These are phyloP conservation scores for Caligus rogercresseyi DNA, from an alignment of 1,140 invertebrate genomes.

Conservation along the genomic window DNA sequence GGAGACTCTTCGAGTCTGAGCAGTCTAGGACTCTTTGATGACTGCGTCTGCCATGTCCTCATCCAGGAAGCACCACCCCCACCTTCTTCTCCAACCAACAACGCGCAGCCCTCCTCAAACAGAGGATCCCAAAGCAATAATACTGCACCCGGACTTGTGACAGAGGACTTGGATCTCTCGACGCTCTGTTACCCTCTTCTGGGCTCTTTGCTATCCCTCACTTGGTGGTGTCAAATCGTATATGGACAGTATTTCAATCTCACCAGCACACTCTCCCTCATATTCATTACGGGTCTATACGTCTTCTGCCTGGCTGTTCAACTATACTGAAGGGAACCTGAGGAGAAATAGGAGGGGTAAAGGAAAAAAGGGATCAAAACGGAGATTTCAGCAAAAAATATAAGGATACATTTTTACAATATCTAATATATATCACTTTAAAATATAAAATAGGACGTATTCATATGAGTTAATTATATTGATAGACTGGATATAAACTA, in stretches of 20 bases:
- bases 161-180: constrained; percentile 9
- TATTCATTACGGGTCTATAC: constrained; percentile 8
- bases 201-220: constrained; percentile 2
- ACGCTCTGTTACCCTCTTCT: constrained; percentile 8
- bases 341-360: too few species aligned
- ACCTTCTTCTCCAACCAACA: background rate
- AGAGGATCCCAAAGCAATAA: background rate
- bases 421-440: too few species aligned
- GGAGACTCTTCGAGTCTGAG: background rate
- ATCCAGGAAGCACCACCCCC: background rate
- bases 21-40: background rate
- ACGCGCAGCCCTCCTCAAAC: background rate
- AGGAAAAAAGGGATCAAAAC: too few species aligned
- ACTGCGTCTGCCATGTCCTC: constrained; percentile 6
- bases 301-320: background rate
- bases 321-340: too few species aligned
- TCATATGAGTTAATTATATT: too few species aligned
- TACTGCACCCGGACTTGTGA: background rate
- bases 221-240: constrained; percentile 17
- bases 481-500: too few species aligned
- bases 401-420: too few species aligned
- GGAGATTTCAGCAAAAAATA: too few species aligned
- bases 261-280: constrained; percentile 11
- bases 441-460: too few species aligned
- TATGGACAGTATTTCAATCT: constrained; percentile 14